Conservation (phyloP, 2,888 invertebrate species). For the Argynnis bischoffii region DNA sequence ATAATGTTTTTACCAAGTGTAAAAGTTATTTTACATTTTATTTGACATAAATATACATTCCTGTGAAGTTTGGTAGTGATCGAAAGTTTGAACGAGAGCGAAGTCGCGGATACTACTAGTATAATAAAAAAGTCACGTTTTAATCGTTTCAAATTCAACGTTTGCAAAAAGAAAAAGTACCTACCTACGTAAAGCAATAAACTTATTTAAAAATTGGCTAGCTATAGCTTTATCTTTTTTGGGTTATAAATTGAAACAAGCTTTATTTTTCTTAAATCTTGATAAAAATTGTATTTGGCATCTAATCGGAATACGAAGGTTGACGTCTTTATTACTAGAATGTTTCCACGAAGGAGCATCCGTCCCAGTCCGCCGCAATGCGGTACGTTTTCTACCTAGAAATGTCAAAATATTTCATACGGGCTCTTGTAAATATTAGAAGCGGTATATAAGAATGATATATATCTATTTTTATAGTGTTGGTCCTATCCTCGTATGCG, state of each 20-base stretch:
- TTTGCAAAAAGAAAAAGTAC: too few species aligned
- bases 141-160: too few species aligned
- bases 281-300: conserved; percentile 9
- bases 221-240: not conserved
- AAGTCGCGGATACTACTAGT: too few species aligned
- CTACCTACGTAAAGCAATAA: too few species aligned
- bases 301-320: conserved; percentile 35
- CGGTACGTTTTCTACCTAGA: conserved; percentile 61
- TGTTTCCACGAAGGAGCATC: conserved; percentile 65
- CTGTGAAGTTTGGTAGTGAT: too few species aligned
- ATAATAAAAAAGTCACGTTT: too few species aligned
- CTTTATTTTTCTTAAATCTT: not conserved
- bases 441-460: conserved; percentile 64
- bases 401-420: conserved; percentile 78
- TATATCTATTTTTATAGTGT: conserved; percentile 66
- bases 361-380: conserved; percentile 48
- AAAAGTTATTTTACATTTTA: too few species aligned
- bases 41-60: too few species aligned
- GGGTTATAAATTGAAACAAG: not conserved
- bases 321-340: conserved; percentile 53
- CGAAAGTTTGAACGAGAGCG: too few species aligned
- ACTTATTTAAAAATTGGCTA: too few species aligned
- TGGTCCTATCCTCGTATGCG: conserved; percentile 53
- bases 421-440: conserved; percentile 61
- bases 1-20: too few species aligned